Evolutionary conservation across 2,888 invertebrate genomes (phyloP), one percentile per base, ranked within the genome.

Genomic region (Aphodius granarius): DNA sequence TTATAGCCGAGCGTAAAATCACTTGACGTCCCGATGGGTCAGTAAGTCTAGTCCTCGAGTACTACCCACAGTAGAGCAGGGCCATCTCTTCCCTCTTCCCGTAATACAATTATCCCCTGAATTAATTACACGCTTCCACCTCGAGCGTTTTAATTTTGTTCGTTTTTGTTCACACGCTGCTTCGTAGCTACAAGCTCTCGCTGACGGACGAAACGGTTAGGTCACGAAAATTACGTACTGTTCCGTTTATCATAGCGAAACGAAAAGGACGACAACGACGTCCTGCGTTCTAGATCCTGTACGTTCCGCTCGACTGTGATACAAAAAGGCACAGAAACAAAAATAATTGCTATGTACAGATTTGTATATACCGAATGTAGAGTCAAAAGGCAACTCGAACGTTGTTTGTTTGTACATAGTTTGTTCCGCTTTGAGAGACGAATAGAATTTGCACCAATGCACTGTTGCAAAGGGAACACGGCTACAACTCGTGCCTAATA

Each of bases 101-200:
- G 81, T 83, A 82, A 81, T 80, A 79, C 82, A 82, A 83, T 83
- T 84, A 83, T 82, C 80, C 78, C 79, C 78, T 78, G 80, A 83
- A 84, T 84, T 84, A 84, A 84, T 84, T 84, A 80, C 81, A 74
- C 80, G 76, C 78, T 78, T 80, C 80, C 81, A 80, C 79, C 78
- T 79, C 81, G 9, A 43, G 43, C 79, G 80, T 82, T 83, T 81
- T 80, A 79, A 79, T 76, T 78, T 74, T 68, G 71, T 68, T 63
- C 71, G 43, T 43, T 43, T 43, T 43, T 43, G 43, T 43, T 43
- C 43, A 43, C 43, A 43, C 43, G 43, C 9, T 13, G 1, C 2
- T 43, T 43, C 43, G 43, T 13, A 43, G 43, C 43, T 1, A 43
- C 43, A 6, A 13, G 13, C 43, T 43, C 43, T 43, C 13, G 43